phyloP scores from a whole-genome alignment of 2,888 invertebrate genomes.

The Drosophila mimica region DNA sequence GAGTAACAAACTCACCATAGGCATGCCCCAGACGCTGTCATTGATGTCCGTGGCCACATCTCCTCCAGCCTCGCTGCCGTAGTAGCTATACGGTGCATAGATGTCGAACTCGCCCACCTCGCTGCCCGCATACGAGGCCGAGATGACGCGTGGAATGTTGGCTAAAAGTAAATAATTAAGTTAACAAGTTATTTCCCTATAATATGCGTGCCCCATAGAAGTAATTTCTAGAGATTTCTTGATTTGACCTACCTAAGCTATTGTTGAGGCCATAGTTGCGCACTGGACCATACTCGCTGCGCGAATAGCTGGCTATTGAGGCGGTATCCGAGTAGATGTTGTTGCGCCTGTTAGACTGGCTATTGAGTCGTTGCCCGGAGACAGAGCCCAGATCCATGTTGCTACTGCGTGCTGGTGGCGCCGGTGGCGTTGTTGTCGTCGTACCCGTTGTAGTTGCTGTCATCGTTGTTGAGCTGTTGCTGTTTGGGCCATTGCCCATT shows the following conservation, averaged over 20 bases:
- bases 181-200: background rate
- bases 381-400: constrained; percentile 67
- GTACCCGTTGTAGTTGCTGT: constrained; percentile 14
- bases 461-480: constrained; percentile 20
- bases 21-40: constrained; percentile 85
- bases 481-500: constrained; percentile 53
- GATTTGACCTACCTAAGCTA: constrained; percentile 81
- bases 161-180: constrained; percentile 59
- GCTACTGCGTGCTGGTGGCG: constrained; percentile 79
- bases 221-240: background rate
- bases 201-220: background rate
- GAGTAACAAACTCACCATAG: constrained; percentile 72
- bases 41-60: constrained; percentile 84
- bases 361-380: constrained; percentile 64
- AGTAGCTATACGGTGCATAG: constrained; percentile 93
- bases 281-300: constrained; percentile 84
- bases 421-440: constrained; percentile 73
- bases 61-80: constrained; percentile 86
- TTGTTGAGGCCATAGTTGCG: constrained; percentile 82
- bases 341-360: constrained; percentile 64
- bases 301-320: constrained; percentile 82
- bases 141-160: constrained; percentile 87
- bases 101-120: constrained; percentile 93
- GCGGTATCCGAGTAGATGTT: constrained; percentile 79
- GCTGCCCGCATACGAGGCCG: constrained; percentile 93